Base-by-base conservation (phyloP, 53 echinoderm and acorn worm genomes). In the Stichopus horrens region DNA sequence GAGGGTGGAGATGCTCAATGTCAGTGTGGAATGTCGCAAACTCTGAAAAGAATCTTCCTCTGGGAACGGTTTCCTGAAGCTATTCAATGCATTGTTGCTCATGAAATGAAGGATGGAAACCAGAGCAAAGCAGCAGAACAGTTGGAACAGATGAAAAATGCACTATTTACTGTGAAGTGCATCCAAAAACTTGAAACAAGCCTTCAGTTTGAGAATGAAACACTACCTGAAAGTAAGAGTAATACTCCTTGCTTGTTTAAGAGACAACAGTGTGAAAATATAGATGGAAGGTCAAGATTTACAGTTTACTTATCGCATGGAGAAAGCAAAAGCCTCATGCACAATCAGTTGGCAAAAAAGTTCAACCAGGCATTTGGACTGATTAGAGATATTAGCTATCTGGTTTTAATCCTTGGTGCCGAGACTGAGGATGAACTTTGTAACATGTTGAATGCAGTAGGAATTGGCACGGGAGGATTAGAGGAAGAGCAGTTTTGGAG, bases 41-140 rank as follows among this genome's bases (percentile, higher is more conserved):
- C 55, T 16, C 83, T 83, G 5, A 83, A 83, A 21, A 6, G 22
- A 23, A 23, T 59, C 6, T 8, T 21, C 7, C 5, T 14, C 7
- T 83, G 83, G 83, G 83, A 59, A 21, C 57, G 57, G 11, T 83
- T 83, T 21, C 83, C 83, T 20, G 8, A 21, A 5, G 83, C 83
- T 8, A 55, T 83, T 8, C 83, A 59, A 20, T 83, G 83, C 83
- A 83, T 83, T 59, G 60, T 83, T 18, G 83, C 83, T 4, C 68
- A 85, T 65, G 85, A 85, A 18, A 59, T 85, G 6, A 67, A 85
- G 68, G 37, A 59, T 5, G 67, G 53, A 5, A 67, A 11, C 7
- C 21, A 51, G 5, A 18, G 0, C 9, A 14, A 23, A 51, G 18
- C 7, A 7, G 85, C 63, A 52, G 68, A 16, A 18, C 14, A 5